Evolutionary conservation across 2,888 invertebrate genomes (phyloP).

Genomic region (Chymomyza fuscimana): DNA sequence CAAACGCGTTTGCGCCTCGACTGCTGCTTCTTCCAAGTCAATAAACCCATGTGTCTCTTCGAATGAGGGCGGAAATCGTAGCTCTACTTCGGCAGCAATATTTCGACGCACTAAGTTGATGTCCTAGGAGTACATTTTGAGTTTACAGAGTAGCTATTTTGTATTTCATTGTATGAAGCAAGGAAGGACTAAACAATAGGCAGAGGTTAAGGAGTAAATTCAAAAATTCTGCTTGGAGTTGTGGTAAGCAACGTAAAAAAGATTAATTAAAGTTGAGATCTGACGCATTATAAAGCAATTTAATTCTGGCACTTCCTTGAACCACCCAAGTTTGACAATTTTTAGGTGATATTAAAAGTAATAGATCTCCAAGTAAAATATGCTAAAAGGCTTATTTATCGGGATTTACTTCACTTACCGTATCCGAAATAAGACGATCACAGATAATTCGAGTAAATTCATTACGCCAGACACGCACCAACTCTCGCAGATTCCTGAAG

Average conservation of each 20-base stretch:
- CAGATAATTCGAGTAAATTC: conserved; percentile 93
- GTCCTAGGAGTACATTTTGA: conserved; percentile 81
- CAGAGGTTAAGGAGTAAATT: too few relatives aligned
- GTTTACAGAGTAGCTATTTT: too few relatives aligned
- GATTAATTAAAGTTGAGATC: too few relatives aligned
- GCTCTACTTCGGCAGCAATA: conserved; percentile 83
- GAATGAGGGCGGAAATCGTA: conserved; percentile 77
- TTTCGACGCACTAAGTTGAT: conserved; percentile 83
- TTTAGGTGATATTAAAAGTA: too few relatives aligned
- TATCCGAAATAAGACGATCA: conserved; percentile 88
- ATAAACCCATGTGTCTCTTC: conserved; percentile 70
- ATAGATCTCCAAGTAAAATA: too few relatives aligned
- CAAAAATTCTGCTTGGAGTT: too few relatives aligned
- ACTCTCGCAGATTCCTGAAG: conserved; percentile 85
- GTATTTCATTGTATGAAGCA: too few relatives aligned
- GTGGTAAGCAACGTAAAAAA: too few relatives aligned
- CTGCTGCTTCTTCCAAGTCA: conserved; percentile 54
- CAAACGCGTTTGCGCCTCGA: conserved; percentile 54
- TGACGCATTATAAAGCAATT: too few relatives aligned
- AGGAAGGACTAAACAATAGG: too few relatives aligned
- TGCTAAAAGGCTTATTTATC: not conserved
- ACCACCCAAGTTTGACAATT: too few relatives aligned
- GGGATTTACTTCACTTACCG: conserved; percentile 77
- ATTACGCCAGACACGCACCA: conserved; percentile 94
- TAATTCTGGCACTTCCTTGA: too few relatives aligned